phyloP scores from a whole-genome alignment of 37 sponge, comb jelly and placozoan genomes.

The Halisarca cf. caerulea region DNA sequence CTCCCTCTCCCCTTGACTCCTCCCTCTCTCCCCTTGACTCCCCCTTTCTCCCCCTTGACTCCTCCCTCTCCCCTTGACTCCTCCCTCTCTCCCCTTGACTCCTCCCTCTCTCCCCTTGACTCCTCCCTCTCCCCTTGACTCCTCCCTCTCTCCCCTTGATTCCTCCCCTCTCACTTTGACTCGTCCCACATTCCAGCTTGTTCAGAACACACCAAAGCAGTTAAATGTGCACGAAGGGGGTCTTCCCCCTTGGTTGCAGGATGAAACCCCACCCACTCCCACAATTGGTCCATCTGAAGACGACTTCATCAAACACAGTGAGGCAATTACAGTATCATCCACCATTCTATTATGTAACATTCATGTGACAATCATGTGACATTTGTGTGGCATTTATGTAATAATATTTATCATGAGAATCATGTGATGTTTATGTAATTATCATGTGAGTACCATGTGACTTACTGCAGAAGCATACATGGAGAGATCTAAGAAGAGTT shows the following conservation, averaged over 20 bases:
- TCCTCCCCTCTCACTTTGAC: not conserved
- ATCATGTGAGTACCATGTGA: too few species aligned
- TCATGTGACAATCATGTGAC: too few species aligned
- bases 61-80: not conserved
- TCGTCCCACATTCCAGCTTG: not conserved
- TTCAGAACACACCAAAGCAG: not conserved
- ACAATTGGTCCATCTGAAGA: constrained; percentile 66
- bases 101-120: not conserved
- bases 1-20: not conserved
- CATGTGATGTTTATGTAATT: too few species aligned
- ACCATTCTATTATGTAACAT: too few species aligned
- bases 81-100: not conserved
- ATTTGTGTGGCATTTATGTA: too few species aligned
- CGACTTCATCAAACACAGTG: constrained; percentile 63
- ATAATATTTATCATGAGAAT: too few species aligned
- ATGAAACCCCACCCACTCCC: constrained; percentile 21
- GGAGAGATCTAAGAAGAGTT: constrained; percentile 50
- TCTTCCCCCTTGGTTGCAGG: constrained; percentile 74
- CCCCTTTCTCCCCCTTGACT: not conserved
- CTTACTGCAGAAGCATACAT: constrained; percentile 37
- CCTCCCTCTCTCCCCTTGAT: not conserved
- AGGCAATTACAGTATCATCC: too few species aligned
- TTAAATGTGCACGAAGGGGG: constrained; percentile 80
- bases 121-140: not conserved
- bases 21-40: not conserved